Conservation (phyloP, 1,140 invertebrate species). For the Mizuhopecten yessoensis region DNA sequence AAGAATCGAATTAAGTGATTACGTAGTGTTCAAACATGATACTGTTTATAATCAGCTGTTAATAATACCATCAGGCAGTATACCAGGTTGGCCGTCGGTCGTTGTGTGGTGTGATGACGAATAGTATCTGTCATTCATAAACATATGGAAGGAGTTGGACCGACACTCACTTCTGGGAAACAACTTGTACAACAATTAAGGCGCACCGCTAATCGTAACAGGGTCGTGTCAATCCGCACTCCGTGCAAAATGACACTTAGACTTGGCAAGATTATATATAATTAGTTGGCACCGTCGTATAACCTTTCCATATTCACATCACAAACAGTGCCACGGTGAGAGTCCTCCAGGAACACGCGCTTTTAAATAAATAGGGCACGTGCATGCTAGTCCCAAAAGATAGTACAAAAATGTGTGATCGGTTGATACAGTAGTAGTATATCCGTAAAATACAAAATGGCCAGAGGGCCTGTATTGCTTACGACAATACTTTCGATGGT, state of each 20-base stretch:
- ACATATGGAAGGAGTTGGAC: background rate
- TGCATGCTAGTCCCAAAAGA: no score
- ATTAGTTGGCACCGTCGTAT: background rate
- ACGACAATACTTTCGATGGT: no score
- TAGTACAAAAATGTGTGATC: no score
- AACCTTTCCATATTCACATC: background rate
- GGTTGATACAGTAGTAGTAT: no score
- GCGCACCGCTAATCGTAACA: background rate
- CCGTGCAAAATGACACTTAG: constrained; percentile 14
- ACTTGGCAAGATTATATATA: background rate
- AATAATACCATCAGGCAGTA: background rate
- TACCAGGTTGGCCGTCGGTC: background rate
- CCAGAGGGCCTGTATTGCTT: no score
- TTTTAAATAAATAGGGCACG: no score
- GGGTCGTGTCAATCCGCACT: constrained; percentile 11
- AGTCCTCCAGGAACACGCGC: no score
- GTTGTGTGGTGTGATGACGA: background rate
- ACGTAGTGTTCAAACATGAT: background rate
- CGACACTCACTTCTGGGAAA: background rate
- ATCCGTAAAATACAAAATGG: no score
- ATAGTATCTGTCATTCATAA: constrained; percentile 21
- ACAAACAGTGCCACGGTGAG: background rate
- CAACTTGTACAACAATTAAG: constrained; percentile 34
- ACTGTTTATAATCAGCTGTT: background rate
- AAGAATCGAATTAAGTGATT: background rate